These are phyloP conservation scores for Cinclus mexicanus DNA, from an alignment of 2,113 vertebrate species.

Conservation along the genomic window DNA sequence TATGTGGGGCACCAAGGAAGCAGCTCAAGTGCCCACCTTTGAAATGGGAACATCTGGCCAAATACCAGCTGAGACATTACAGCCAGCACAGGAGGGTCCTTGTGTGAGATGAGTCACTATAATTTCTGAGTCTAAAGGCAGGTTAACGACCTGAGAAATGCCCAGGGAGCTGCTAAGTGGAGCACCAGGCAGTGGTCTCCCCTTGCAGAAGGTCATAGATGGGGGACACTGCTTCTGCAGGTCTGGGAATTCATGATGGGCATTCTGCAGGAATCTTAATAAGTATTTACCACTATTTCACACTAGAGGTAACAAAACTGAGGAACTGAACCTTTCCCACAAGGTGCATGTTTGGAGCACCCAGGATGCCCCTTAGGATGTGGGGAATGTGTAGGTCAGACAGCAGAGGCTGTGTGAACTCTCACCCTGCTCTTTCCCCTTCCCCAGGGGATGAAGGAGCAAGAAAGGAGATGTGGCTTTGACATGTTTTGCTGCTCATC, in stretches of 20 bases:
- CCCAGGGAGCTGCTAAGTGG: neutral
- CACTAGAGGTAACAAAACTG: neutral
- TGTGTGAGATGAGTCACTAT: neutral
- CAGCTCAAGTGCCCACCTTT: neutral
- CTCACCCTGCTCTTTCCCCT: neutral
- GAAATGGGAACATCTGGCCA: neutral
- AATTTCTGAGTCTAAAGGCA: neutral
- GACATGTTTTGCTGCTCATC: conserved; percentile 23
- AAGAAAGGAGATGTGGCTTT: neutral
- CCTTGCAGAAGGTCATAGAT: neutral
- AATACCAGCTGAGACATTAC: neutral
- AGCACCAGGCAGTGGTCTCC: neutral
- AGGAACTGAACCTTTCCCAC: neutral
- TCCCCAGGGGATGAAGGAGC: neutral
- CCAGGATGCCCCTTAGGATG: neutral
- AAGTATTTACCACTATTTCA: neutral
- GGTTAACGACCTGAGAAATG: rapidly evolving
- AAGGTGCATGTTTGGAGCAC: neutral
- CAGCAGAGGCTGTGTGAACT: neutral
- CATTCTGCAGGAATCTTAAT: neutral
- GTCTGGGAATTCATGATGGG: neutral
- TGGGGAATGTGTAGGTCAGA: neutral
- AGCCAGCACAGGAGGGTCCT: neutral
- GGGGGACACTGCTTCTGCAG: neutral
- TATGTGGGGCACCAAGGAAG: neutral